A percentile compares a stretch with the other conserved stretches of the same genome.
Conservation (phyloP, 2,113 vertebrate genomes). For the Columba livia region DNA sequence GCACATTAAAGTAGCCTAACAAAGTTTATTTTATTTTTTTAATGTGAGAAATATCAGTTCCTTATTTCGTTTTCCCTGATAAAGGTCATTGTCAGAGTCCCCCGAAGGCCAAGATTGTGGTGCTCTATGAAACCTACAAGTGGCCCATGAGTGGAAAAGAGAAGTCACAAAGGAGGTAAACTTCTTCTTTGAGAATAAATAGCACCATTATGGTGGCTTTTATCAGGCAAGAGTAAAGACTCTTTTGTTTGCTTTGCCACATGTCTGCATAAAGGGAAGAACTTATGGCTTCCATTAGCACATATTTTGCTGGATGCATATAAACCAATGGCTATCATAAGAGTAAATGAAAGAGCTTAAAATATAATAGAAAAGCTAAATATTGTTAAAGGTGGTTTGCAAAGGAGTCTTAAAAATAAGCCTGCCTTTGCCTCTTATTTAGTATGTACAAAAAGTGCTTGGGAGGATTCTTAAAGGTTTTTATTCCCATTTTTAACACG, state of each 20-base stretch:
- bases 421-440: background rate
- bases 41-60: background rate
- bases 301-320: background rate
- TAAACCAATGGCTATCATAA: background rate
- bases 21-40: background rate
- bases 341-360: background rate
- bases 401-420: background rate
- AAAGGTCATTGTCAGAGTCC: background rate
- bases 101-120: background rate
- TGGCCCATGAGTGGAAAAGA: background rate
- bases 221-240: background rate
- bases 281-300: background rate
- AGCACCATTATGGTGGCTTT: background rate
- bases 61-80: background rate
- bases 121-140: background rate
- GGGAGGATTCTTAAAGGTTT: background rate
- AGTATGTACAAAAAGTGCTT: background rate
- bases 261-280: background rate
- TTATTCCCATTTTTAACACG: background rate
- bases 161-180: background rate
- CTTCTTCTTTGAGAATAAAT: background rate
- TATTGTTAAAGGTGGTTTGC: background rate
- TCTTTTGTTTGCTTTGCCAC: background rate
- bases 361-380: background rate
- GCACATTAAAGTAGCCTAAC: background rate